phyloP scores from a whole-genome alignment of 64 coral and sea anemone genomes.

The Montipora cactus region DNA sequence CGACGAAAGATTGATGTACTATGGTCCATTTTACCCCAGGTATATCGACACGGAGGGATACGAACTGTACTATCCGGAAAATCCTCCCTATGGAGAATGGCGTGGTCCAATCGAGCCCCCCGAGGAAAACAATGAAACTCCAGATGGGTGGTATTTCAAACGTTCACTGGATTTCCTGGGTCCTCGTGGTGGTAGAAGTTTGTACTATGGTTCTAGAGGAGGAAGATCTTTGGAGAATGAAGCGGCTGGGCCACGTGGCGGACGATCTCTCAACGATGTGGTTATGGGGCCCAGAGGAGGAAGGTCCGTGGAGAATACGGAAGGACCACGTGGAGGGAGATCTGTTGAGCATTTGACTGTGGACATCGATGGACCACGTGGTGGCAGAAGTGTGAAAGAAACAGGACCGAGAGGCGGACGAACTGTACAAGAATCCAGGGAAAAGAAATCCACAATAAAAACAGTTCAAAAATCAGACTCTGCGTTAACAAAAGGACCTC shows the following conservation, averaged over 20 bases:
- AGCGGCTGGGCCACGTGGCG: slow-evolving; percentile 42
- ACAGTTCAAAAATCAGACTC: background rate
- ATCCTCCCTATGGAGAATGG: slow-evolving; percentile 25
- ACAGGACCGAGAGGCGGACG: slow-evolving; percentile 27
- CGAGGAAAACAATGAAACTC: slow-evolving; percentile 11
- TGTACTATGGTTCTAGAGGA: slow-evolving; percentile 59
- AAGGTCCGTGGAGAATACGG: background rate
- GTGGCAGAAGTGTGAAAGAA: background rate
- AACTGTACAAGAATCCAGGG: background rate
- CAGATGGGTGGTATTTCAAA: slow-evolving; percentile 6
- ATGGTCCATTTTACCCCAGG: slow-evolving; percentile 40
- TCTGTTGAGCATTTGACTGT: background rate
- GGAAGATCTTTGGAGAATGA: slow-evolving; percentile 25
- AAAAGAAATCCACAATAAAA: slow-evolving; percentile 4
- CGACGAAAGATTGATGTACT: slow-evolving; percentile 17
- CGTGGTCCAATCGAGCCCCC: slow-evolving; percentile 32
- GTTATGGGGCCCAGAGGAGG: slow-evolving; percentile 49
- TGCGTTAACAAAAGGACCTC: background rate
- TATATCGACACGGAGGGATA: background rate
- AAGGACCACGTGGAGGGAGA: slow-evolving; percentile 68
- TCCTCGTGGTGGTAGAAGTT: slow-evolving; percentile 60
- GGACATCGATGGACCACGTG: slow-evolving; percentile 23
- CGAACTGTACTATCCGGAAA: slow-evolving; percentile 25
- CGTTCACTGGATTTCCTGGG: slow-evolving; percentile 24
- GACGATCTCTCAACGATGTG: slow-evolving; percentile 31